Evolutionary conservation across 2,113 vertebrate genomes (phyloP).

Genomic region (Ceuthmochares aereus): DNA sequence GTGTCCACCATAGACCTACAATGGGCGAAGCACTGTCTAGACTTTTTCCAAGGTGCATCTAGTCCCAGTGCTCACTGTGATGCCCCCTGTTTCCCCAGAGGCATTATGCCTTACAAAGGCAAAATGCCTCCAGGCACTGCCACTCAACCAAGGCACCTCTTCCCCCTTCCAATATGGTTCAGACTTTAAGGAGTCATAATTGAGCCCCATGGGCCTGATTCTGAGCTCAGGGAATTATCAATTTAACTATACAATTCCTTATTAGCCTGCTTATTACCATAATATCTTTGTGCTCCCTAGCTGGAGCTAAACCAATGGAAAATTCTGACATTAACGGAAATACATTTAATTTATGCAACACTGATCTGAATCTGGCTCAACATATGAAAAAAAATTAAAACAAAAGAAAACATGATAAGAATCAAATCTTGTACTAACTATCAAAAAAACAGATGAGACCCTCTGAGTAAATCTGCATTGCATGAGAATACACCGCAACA

Average conservation of each 20-base stretch:
- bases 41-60: slow-evolving; percentile 34
- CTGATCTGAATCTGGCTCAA: neutral
- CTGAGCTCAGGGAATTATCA: slow-evolving; percentile 58
- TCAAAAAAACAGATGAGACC: neutral
- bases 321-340: slow-evolving; percentile 19
- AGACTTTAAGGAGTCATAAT: slow-evolving; percentile 60
- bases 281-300: slow-evolving; percentile 37
- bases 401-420: neutral
- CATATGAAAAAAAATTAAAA: neutral
- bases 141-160: slow-evolving; percentile 60
- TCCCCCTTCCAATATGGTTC: slow-evolving; percentile 46
- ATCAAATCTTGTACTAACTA: neutral
- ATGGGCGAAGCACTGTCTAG: neutral
- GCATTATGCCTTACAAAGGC: slow-evolving; percentile 55
- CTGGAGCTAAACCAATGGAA: slow-evolving; percentile 30
- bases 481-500: neutral
- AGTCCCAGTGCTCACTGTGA: slow-evolving; percentile 45
- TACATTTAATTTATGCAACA: neutral
- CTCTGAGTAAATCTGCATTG: neutral
- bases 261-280: slow-evolving; percentile 59
- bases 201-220: slow-evolving; percentile 64
- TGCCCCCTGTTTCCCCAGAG: slow-evolving; percentile 50
- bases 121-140: slow-evolving; percentile 65
- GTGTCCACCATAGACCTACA: neutral
- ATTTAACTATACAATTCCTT: slow-evolving; percentile 26